Conservation (phyloP, 2,888 invertebrate species). For the Griposia aprilina region DNA sequence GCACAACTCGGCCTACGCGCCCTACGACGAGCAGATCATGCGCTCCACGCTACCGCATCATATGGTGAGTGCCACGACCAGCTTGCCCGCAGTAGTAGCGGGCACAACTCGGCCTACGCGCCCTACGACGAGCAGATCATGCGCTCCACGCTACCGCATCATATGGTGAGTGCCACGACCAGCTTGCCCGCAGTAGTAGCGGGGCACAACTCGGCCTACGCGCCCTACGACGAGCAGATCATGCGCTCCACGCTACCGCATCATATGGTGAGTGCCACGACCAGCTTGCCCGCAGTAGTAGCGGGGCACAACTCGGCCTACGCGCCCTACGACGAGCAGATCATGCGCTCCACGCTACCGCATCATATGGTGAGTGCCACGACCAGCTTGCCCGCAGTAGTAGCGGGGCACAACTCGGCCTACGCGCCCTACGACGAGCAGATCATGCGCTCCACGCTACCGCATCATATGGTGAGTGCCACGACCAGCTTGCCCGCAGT, state of each 20-base stretch:
- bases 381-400: too few species aligned
- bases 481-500: too few species aligned
- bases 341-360: constrained; percentile 1
- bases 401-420: background rate
- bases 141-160: background rate
- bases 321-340: background rate
- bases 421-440: constrained; percentile 2
- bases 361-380: background rate
- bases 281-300: too few species aligned
- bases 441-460: background rate
- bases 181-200: too few species aligned
- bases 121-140: background rate
- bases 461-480: background rate
- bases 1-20: too few species aligned
- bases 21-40: background rate
- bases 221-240: background rate
- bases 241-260: background rate
- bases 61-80: too few species aligned
- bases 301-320: too few species aligned
- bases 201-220: background rate
- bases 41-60: background rate
- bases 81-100: too few species aligned
- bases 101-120: background rate
- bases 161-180: background rate
- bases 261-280: background rate